phyloP scores from a whole-genome alignment of 1,140 invertebrate genomes.

The Homarus americanus region DNA sequence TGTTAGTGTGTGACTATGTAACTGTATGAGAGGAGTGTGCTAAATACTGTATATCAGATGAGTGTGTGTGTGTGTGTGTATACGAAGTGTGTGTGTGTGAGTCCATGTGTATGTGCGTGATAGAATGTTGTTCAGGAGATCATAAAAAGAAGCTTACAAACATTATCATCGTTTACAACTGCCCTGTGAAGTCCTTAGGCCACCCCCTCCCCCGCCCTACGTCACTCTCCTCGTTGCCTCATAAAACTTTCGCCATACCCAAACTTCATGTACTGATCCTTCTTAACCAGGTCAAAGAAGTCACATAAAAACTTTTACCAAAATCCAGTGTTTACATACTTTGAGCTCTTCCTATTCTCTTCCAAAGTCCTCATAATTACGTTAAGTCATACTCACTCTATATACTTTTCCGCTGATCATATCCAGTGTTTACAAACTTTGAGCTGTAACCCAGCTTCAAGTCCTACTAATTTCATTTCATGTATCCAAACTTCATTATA shows the following conservation, averaged over 20 bases:
- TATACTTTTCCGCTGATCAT: too few species aligned
- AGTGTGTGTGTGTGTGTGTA: background rate
- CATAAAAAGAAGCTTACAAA: background rate
- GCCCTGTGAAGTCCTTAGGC: background rate
- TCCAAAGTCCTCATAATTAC: too few species aligned
- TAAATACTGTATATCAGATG: too few species aligned
- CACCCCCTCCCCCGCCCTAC: background rate
- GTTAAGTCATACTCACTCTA: too few species aligned
- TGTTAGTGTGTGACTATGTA: too few species aligned
- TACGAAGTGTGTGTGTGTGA: background rate
- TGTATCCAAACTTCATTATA: too few species aligned
- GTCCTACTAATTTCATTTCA: too few species aligned
- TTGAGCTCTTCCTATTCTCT: too few species aligned
- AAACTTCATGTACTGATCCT: background rate
- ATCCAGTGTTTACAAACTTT: too few species aligned
- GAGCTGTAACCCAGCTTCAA: too few species aligned
- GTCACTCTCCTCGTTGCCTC: background rate
- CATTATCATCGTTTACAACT: background rate
- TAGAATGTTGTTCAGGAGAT: background rate
- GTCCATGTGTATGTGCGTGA: background rate
- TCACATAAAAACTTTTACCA: background rate
- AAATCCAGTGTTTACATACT: background rate
- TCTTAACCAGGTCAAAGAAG: background rate
- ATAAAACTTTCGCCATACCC: constrained; percentile 5
- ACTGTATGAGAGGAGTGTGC: too few species aligned